These are phyloP conservation scores for Morinoia aosen DNA, from an alignment of 2,888 invertebrate species.

Conservation along the genomic window DNA sequence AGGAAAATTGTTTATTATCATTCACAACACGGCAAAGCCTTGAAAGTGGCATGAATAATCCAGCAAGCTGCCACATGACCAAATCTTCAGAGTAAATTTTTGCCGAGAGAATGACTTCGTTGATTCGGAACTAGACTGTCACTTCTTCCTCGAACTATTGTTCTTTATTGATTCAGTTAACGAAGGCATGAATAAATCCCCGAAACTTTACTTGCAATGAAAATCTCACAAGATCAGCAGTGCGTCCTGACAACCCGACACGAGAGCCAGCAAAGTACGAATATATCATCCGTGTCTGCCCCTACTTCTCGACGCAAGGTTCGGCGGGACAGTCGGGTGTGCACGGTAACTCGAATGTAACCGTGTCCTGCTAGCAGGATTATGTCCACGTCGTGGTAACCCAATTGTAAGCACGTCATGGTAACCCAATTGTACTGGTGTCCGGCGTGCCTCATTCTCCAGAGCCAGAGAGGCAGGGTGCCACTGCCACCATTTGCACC, in stretches of 20 bases:
- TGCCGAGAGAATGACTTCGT: neutral
- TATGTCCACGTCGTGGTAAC: neutral
- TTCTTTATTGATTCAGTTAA: no score
- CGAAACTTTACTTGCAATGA: no score
- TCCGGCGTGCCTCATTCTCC: neutral
- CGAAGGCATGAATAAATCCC: no score
- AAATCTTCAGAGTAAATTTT: no score
- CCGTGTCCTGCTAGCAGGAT: neutral
- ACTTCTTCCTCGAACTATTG: no score
- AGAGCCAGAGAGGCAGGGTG: neutral
- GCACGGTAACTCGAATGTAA: constrained; percentile 44
- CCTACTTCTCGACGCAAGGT: neutral
- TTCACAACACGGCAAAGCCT: no score
- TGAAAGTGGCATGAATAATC: no score
- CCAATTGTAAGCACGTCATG: neutral
- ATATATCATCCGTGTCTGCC: neutral
- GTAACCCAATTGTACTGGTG: constrained; percentile 34
- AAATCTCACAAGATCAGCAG: neutral
- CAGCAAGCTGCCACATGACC: no score
- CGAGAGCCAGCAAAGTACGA: neutral
- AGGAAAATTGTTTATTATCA: no score
- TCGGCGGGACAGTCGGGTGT: neutral
- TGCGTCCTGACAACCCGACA: neutral
- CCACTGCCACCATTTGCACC: neutral
- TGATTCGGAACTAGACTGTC: no score